Conservation (phyloP, 2,113 vertebrate species). For the Tetraodon nigroviridis region DNA sequence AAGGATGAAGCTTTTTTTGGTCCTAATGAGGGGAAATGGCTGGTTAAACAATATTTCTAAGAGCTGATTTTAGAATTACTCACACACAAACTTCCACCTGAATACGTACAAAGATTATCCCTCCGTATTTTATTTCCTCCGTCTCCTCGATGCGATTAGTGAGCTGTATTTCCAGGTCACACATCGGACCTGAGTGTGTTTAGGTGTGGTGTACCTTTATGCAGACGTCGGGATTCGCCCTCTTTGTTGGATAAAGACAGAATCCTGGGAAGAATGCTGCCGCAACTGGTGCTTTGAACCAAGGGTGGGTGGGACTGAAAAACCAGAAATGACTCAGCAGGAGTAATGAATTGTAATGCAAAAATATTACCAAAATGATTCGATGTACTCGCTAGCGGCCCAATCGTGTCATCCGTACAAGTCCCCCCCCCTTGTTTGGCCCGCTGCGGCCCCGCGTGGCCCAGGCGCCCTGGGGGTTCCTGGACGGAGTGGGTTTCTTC, state of each 20-base stretch:
- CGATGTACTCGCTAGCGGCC: neutral
- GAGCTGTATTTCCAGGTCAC: neutral
- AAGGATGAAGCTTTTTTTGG: conserved; percentile 3
- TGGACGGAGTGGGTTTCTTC: conserved; percentile 76
- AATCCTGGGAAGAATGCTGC: conserved; percentile 84
- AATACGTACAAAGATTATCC: neutral
- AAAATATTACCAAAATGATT: neutral
- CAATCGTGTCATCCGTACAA: neutral
- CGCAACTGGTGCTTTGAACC: conserved; percentile 92
- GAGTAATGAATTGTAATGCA: neutral
- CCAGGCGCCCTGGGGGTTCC: conserved; percentile 80
- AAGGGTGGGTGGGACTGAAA: conserved; percentile 83
- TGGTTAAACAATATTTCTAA: neutral
- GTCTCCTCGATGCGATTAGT: too few species aligned
- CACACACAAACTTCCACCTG: conserved; percentile 15
- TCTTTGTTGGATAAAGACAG: conserved; percentile 84
- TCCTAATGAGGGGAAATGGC: conserved; percentile 12
- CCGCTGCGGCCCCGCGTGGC: conserved; percentile 83
- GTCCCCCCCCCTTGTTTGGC: conserved; percentile 73
- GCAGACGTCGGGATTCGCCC: conserved; percentile 78
- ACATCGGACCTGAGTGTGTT: neutral
- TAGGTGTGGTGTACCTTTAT: conserved; percentile 77
- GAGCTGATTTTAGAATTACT: neutral
- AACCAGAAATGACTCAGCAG: neutral
- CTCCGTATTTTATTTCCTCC: too few species aligned